Percentiles rank a stretch among this genome's conserved stretches.
phyloP scores from a whole-genome alignment of 2,888 invertebrate species.

The Mallateleia sp. region DNA sequence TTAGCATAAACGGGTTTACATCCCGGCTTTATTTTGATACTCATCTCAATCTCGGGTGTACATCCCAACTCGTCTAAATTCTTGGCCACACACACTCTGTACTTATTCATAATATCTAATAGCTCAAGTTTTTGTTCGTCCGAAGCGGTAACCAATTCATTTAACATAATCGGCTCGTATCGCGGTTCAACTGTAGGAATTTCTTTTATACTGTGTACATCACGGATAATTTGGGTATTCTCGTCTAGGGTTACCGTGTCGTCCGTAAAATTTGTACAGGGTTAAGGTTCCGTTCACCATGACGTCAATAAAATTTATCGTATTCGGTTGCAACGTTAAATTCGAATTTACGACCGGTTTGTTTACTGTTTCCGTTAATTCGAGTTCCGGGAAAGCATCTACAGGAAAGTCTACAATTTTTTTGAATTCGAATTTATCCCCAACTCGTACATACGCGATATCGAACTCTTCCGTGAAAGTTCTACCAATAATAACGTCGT shows the following conservation, averaged over 20 bases:
- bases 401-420: too few species aligned
- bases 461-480: too few species aligned
- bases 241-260: slow-evolving; percentile 15
- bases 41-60: slow-evolving; percentile 50
- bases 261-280: slow-evolving; percentile 16
- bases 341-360: slow-evolving; percentile 1
- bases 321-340: slow-evolving; percentile 1
- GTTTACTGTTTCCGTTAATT: background rate
- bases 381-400: background rate
- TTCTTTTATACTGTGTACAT: slow-evolving; percentile 9
- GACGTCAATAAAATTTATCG: slow-evolving; percentile 5
- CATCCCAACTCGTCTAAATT: slow-evolving; percentile 35
- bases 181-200: background rate
- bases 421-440: too few species aligned
- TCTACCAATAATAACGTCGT: too few species aligned
- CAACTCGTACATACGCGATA: too few species aligned
- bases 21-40: slow-evolving; percentile 32
- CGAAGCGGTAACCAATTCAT: slow-evolving; percentile 8
- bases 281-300: slow-evolving; percentile 1
- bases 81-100: slow-evolving; percentile 44
- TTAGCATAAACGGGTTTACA: slow-evolving; percentile 17
- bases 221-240: slow-evolving; percentile 4
- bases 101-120: slow-evolving; percentile 39
- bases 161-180: background rate
- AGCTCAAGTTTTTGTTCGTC: slow-evolving; percentile 31